These are phyloP conservation scores for Drosophila sucinea DNA, from an alignment of 1,140 invertebrate genomes.

Conservation along the genomic window DNA sequence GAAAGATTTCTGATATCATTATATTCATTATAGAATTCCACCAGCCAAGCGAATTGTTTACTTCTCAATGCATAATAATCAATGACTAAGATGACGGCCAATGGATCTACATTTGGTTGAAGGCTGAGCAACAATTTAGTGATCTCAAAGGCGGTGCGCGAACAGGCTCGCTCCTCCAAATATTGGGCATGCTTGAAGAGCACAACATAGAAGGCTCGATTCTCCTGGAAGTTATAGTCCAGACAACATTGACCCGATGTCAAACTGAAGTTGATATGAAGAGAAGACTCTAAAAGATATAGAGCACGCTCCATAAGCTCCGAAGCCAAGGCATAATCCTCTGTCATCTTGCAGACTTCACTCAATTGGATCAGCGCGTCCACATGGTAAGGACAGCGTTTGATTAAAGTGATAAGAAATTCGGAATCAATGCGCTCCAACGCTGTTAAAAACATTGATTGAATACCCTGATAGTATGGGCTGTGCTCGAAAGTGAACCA, in stretches of 20 bases:
- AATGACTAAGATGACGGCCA: constrained; percentile 91
- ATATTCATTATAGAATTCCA: constrained; percentile 88
- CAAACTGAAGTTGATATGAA: constrained; percentile 92
- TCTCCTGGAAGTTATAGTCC: constrained; percentile 92
- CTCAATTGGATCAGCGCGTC: constrained; percentile 93
- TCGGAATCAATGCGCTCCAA: constrained; percentile 92
- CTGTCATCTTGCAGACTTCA: constrained; percentile 90
- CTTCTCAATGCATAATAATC: constrained; percentile 94
- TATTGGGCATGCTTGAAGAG: constrained; percentile 93
- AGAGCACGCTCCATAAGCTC: constrained; percentile 91
- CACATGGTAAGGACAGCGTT: constrained; percentile 91
- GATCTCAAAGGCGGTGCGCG: constrained; percentile 91
- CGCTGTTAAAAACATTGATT: constrained; percentile 89
- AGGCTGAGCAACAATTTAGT: constrained; percentile 90
- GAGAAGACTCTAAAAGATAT: constrained; percentile 90
- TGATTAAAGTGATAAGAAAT: constrained; percentile 91
- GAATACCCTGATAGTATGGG: constrained; percentile 89
- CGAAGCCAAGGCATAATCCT: constrained; percentile 91
- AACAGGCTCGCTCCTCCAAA: constrained; percentile 91
- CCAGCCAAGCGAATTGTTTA: constrained; percentile 92
- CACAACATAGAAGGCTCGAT: constrained; percentile 92
- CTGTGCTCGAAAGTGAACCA: constrained; percentile 93
- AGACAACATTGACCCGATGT: constrained; percentile 89
- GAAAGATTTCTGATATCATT: constrained; percentile 88
- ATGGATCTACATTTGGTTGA: constrained; percentile 93